phyloP scores from a whole-genome alignment of 2,797 vertebrate species.

The Phrynocephalus forsythii region DNA sequence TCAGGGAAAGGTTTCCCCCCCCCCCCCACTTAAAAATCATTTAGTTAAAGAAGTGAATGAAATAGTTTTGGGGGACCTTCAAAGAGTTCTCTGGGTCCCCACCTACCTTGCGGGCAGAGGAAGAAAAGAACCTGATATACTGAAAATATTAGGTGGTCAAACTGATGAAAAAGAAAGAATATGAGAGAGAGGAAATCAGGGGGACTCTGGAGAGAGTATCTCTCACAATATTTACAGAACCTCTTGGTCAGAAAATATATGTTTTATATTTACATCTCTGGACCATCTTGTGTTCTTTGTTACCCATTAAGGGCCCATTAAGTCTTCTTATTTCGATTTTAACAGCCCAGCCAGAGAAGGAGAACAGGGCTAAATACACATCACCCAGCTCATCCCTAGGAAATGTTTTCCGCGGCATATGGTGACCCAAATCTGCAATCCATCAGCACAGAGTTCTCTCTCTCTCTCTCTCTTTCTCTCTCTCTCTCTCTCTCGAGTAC shows the following conservation, averaged over 20 bases:
- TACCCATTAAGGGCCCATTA: background rate
- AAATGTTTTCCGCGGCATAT: background rate
- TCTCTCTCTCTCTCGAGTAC: background rate
- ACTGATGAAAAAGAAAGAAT: background rate
- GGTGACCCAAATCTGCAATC: constrained; percentile 25
- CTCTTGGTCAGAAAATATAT: background rate
- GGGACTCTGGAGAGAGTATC: background rate
- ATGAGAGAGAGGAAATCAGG: constrained; percentile 11
- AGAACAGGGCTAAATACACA: constrained; percentile 22
- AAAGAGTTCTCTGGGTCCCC: background rate
- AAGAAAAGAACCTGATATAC: background rate
- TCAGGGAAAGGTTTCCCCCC: background rate
- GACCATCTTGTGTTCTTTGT: constrained; percentile 29
- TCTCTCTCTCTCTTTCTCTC: background rate
- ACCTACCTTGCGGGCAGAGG: rapidly evolving
- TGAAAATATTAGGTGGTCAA: background rate
- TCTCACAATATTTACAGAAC: background rate
- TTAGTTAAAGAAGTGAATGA: background rate
- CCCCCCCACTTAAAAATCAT: background rate
- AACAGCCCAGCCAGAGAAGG: background rate
- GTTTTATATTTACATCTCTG: constrained; percentile 7
- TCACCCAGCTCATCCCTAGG: constrained; percentile 14
- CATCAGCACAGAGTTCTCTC: constrained; percentile 1
- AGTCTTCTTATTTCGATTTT: background rate
- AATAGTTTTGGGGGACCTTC: background rate